Evolutionary conservation across 1,140 invertebrate species (phyloP), one percentile per base, ranked within the genome.

Genomic region (Acyrthosiphon pisum): DNA sequence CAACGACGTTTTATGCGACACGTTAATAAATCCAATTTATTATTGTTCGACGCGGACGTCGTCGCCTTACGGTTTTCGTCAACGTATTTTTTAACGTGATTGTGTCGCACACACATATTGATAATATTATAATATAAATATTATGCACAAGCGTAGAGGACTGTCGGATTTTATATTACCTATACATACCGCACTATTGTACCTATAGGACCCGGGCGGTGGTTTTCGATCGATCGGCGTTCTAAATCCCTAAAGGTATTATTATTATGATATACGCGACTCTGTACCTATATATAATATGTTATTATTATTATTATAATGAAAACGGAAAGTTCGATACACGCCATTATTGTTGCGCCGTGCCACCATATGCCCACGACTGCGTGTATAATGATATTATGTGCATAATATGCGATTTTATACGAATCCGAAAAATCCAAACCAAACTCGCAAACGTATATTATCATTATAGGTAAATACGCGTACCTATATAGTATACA

Each of bases 371-470:
- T 76, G n/a, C 60, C 30, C 30, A n/a, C n/a, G 30, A n/a, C 60
- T n/a, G 30, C 14, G 60, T 68, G 14, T 68, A 68, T 68, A 68
- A 68, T 68, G 30, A n/a, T 68, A 76, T 76, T 68, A 76, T n/a
- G 60, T 76, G 60, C 30, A 18, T n/a, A 14, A 20, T 68, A 68
- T n/a, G 14, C 14, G 46, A 53, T 22, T 22, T 22, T 7, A 53
- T 53, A 30, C 84, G 41, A 46, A 86, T 86, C 23, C n/a, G 87
- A 88, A 88, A 88, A 88, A 88, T 88, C 87, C 87, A 88, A 88
- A 88, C n/a, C 87, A 35, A 50, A 50, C 87, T 53, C 44, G 26
- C 26, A 30, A 44, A 46, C 84, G 44, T 50, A n/a, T 6, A 84
- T 26, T 11, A 84, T 41, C 4, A 84, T 41, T 41, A 3, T 41